These are phyloP conservation scores for Nasonia giraulti DNA, from an alignment of 1,140 invertebrate species.

Conservation along the genomic window DNA sequence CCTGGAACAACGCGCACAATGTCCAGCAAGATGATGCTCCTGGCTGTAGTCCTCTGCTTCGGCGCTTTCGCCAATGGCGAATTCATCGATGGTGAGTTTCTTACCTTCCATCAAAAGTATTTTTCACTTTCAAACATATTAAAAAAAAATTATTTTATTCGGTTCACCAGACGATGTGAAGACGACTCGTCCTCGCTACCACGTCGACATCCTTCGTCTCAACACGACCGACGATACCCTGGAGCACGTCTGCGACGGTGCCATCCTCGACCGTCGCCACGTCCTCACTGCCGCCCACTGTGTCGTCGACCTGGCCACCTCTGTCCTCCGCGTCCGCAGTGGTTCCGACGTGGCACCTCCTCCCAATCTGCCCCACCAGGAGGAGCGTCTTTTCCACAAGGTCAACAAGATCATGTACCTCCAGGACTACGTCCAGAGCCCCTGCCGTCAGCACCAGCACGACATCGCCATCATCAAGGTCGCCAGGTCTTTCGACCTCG, in stretches of 20 bases:
- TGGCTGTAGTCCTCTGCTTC: too few species aligned
- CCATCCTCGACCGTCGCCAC: neutral
- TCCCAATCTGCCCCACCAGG: neutral
- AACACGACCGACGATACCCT: too few species aligned
- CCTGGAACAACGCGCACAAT: too few species aligned
- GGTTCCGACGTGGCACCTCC: constrained; percentile 4
- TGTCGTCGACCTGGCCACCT: neutral
- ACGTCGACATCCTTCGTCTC: neutral
- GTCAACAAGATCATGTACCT: constrained; percentile 14
- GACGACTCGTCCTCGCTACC: neutral
- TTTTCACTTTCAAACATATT: neutral
- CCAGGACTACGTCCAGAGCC: neutral
- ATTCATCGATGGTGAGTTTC: neutral
- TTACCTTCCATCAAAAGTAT: neutral
- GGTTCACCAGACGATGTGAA: neutral
- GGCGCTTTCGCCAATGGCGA: too few species aligned
- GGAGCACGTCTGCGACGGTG: constrained; percentile 8
- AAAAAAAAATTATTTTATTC: too few species aligned
- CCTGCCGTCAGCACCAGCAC: neutral
- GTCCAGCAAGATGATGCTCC: too few species aligned
- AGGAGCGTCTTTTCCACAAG: neutral
- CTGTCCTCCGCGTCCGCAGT: neutral
- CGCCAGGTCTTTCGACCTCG: neutral
- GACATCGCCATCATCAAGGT: constrained; percentile 20
- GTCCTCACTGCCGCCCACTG: constrained; percentile 15